Percentiles rank a stretch among this genome's conserved stretches.
Evolutionary conservation across 1,140 invertebrate species (phyloP).

Genomic region (Neotoxoptera formosana): DNA sequence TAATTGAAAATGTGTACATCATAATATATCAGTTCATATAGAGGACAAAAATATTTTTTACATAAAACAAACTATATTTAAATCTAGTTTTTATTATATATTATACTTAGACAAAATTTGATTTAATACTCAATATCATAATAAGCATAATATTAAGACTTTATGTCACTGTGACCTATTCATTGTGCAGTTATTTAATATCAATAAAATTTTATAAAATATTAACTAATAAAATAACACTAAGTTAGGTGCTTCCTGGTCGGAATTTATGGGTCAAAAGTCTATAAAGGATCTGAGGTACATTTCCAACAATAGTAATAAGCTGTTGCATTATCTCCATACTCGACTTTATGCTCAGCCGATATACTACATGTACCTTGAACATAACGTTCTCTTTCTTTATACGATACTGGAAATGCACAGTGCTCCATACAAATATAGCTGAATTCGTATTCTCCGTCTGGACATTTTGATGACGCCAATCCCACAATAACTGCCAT

Average conservation of each 20-base stretch:
- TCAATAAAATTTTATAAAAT: background rate
- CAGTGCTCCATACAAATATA: background rate
- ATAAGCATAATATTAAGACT: background rate
- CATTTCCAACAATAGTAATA: background rate
- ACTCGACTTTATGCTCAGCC: background rate
- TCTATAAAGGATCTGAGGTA: background rate
- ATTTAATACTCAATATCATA: background rate
- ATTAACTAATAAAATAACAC: background rate
- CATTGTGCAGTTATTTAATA: background rate
- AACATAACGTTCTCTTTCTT: background rate
- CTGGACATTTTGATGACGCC: background rate
- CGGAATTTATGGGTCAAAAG: background rate
- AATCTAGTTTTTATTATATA: background rate
- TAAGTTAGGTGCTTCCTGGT: background rate
- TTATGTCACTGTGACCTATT: background rate
- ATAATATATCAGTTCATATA: background rate
- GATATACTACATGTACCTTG: background rate
- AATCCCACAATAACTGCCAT: background rate
- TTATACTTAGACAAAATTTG: no score
- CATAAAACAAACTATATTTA: no score
- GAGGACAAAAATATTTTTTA: background rate
- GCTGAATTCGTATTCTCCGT: background rate
- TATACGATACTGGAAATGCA: background rate
- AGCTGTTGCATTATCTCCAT: no score
- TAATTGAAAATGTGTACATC: no score